phyloP scores from a whole-genome alignment of 2,888 invertebrate species.

The Drosophila neonasuta region DNA sequence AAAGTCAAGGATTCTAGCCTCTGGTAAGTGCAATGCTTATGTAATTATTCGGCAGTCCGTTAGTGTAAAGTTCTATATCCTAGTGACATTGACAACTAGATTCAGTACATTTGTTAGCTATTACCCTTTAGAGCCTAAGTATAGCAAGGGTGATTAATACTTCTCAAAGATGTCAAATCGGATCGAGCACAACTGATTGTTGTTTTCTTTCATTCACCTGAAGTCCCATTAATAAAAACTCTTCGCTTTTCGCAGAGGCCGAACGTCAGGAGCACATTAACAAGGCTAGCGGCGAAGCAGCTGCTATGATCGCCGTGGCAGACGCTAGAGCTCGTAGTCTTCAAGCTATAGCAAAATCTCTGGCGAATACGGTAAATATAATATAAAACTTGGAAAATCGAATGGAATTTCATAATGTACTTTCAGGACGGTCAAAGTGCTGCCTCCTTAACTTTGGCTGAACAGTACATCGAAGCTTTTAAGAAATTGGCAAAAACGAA shows the following conservation, averaged over 20 bases:
- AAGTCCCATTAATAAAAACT: background rate
- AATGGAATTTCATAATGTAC: background rate
- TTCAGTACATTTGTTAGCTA: too few species aligned
- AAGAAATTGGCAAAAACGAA: conserved; percentile 94
- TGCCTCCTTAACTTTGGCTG: conserved; percentile 95
- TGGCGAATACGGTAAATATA: conserved; percentile 69
- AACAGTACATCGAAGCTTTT: conserved; percentile 97
- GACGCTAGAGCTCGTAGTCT: conserved; percentile 94
- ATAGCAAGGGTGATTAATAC: too few species aligned
- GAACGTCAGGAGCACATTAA: conserved; percentile 97
- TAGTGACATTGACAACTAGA: too few species aligned
- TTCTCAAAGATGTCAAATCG: too few species aligned
- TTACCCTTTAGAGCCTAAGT: too few species aligned
- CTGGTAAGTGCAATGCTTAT: conserved; percentile 84
- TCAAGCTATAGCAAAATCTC: conserved; percentile 87
- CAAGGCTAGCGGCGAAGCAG: conserved; percentile 94
- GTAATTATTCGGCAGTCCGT: background rate
- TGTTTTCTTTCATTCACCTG: too few species aligned
- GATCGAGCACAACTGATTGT: background rate
- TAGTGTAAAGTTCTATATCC: too few species aligned
- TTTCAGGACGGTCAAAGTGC: conserved; percentile 91
- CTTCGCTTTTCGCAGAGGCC: conserved; percentile 87
- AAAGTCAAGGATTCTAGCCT: conserved; percentile 93
- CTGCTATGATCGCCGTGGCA: conserved; percentile 95
- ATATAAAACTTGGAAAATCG: too few species aligned